These are phyloP conservation scores for Arbacia lixula DNA, from an alignment of 53 echinoderm and acorn worm genomes.

Conservation along the genomic window DNA sequence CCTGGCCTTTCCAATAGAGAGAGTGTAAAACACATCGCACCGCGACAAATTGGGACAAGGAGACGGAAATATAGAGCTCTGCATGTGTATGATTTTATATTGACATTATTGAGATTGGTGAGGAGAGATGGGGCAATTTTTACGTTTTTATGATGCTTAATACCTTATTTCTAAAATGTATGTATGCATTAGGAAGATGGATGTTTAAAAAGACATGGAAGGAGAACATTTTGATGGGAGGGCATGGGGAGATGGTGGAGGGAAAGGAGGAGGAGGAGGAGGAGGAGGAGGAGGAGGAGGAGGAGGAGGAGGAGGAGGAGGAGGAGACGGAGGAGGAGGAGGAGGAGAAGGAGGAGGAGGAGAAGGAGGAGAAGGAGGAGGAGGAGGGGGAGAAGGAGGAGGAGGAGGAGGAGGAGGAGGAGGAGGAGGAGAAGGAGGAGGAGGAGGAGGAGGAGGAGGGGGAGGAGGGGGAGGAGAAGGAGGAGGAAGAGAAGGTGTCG, in stretches of 20 bases:
- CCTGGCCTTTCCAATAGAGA: too few species aligned
- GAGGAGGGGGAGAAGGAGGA: neutral
- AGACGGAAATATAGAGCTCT: too few species aligned
- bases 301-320: neutral
- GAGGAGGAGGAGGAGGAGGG: neutral
- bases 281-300: neutral
- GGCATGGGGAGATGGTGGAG: neutral
- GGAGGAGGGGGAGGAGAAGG: neutral
- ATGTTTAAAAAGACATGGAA: neutral
- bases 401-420: neutral
- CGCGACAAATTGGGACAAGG: too few species aligned
- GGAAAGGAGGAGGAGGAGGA: neutral
- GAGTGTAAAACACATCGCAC: too few species aligned
- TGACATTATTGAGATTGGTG: too few species aligned
- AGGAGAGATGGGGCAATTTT: too few species aligned
- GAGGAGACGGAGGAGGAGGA: neutral
- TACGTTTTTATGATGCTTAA: too few species aligned
- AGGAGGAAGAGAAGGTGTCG: neutral
- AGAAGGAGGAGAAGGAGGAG: neutral
- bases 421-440: conserved; percentile 5
- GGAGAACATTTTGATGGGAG: neutral
- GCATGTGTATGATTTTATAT: too few species aligned
- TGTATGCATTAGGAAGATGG: too few species aligned
- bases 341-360: neutral
- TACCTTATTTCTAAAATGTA: too few species aligned